phyloP scores from a whole-genome alignment of 2,888 invertebrate species.

The Macropis europaea region DNA sequence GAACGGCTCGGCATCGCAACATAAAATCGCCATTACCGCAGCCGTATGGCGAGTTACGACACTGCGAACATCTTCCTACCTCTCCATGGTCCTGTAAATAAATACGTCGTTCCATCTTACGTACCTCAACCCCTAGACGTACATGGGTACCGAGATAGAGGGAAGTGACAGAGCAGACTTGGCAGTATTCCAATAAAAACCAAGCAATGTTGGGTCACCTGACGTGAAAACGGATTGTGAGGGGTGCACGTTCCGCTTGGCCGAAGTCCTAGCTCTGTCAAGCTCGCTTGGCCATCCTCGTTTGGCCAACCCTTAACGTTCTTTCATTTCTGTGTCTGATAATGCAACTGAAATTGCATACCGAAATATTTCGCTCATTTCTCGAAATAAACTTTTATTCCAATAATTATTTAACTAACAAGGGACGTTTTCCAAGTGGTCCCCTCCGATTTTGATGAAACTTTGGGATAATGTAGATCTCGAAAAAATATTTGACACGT shows the following conservation, averaged over 20 bases:
- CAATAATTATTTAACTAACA: no score
- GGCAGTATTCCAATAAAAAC: conserved; percentile 50
- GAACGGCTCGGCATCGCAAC: conserved; percentile 60
- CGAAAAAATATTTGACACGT: no score
- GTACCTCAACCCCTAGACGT: conserved; percentile 40
- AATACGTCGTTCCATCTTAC: conserved; percentile 68
- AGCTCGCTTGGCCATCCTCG: not conserved
- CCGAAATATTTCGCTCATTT: no score
- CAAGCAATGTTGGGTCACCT: conserved; percentile 32
- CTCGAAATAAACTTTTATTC: no score
- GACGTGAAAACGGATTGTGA: conserved; percentile 43
- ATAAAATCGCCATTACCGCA: conserved; percentile 73
- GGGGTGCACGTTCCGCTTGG: conserved; percentile 32
- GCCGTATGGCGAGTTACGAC: conserved; percentile 66
- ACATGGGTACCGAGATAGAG: conserved; percentile 11
- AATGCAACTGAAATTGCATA: not conserved
- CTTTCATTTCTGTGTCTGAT: not conserved
- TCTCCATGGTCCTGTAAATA: conserved; percentile 65
- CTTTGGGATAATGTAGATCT: no score
- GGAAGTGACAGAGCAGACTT: conserved; percentile 34
- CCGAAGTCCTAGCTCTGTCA: conserved; percentile 20
- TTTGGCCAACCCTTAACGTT: conserved; percentile 3
- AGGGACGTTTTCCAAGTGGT: no score
- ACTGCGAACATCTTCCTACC: conserved; percentile 56
- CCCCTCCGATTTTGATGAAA: no score